Base-by-base conservation (phyloP, 2,113 vertebrate species). In the Anguilla japonica region DNA sequence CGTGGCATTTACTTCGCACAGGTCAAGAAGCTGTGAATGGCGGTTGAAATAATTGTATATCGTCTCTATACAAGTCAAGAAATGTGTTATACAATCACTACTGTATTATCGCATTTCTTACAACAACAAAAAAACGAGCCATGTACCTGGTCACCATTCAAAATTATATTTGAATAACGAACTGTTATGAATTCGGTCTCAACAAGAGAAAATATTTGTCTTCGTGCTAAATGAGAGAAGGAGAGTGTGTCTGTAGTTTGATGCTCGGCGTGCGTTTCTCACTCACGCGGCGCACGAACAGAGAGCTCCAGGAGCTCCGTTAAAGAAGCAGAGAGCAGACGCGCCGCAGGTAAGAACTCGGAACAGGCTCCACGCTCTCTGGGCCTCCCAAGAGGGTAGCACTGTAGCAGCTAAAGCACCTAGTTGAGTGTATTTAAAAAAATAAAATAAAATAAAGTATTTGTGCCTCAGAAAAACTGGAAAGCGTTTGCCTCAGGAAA, bases 401-500 rank as follows among this genome's bases (percentile, higher is more conserved):
- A 63, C 80, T 56, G 34, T 41, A 75, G 79, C 56, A 82, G 53
- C 53, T 50, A 22, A n/a, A 67, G 71, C 34, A 11, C 29, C 40
- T 46, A 84, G 20, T 50, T 83, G 57, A 56, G 78, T 43, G 50
- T 26, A 79, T 78, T 80, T 63, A 86, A 88, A 87, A 81, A 84
- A 82, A n/a, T 15, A 60, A 60, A 3, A 60, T 34, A 34, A 34
- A 63, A 26, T 3, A 26, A 20, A 26, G 60, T 26, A 63, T 63
- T 41, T 87, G 60, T 79, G 81, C 85, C 82, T 81, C 41, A 41
- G 85, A 60, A 87, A 84, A 85, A 85, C 60, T 26, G 60, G 60
- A 57, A 84, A 75, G 56, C 57, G 46, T 15, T 81, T 20, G 56
- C 82, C 88, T 89, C 87, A 84, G 26, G 88, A 88, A 90, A 81